Conservation (phyloP, 2,113 vertebrate species). For the Lamprotornis superbus region DNA sequence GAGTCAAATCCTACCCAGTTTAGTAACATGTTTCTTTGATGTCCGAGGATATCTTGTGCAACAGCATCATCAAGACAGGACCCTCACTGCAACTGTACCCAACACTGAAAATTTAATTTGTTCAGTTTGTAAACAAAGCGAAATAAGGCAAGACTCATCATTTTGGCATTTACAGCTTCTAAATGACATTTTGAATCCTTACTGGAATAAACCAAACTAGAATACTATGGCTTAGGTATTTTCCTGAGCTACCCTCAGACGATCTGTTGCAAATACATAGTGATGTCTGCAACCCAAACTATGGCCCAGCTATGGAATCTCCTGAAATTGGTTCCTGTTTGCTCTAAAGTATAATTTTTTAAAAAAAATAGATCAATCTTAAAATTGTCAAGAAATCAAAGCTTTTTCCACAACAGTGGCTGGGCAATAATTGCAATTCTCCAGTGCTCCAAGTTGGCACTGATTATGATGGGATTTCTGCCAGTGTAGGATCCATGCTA, state of each 20-base stretch:
- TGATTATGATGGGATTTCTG: neutral
- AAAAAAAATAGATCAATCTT: neutral
- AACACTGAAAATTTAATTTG: constrained; percentile 5
- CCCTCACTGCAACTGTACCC: constrained; percentile 6
- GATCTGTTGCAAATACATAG: neutral
- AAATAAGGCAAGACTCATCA: neutral
- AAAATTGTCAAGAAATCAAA: neutral
- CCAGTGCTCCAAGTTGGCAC: neutral
- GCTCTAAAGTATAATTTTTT: no score
- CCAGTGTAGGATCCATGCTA: neutral
- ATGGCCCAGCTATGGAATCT: neutral
- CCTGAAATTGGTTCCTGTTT: neutral
- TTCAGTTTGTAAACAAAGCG: constrained; percentile 3
- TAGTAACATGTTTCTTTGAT: constrained; percentile 23
- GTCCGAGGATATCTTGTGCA: neutral
- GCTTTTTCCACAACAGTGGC: neutral
- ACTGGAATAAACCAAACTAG: neutral
- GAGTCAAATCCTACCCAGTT: constrained; percentile 41
- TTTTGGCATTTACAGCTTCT: neutral
- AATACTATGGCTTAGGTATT: neutral
- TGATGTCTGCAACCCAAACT: neutral
- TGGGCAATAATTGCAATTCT: neutral
- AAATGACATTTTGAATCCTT: neutral
- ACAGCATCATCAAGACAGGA: constrained; percentile 19
- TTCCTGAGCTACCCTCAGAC: neutral